Evolutionary conservation across 2,797 vertebrate species (phyloP).

Genomic region (Girardinus metallicus): DNA sequence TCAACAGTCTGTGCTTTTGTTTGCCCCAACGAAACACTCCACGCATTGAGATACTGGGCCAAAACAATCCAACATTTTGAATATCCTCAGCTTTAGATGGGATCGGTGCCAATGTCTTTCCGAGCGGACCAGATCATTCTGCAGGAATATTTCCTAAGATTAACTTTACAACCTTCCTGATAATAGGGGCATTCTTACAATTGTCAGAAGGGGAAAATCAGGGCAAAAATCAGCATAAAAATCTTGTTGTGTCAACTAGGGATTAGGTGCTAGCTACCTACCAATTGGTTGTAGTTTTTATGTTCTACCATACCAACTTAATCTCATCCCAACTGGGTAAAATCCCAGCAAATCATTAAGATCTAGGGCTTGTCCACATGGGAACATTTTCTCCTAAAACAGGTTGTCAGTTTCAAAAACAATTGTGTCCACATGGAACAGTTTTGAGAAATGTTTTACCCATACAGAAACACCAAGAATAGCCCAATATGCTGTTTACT

Average conservation of each 20-base stretch:
- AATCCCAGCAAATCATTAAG: too few relatives aligned
- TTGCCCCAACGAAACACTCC: too few relatives aligned
- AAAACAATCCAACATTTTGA: neutral
- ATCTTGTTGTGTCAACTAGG: neutral
- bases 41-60: too few relatives aligned
- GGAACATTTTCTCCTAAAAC: neutral
- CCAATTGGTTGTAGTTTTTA: neutral
- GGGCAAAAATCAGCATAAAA: too few relatives aligned
- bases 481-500: neutral
- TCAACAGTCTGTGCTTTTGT: too few relatives aligned
- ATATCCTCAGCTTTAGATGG: neutral
- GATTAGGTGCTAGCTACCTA: neutral
- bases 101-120: neutral
- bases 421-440: neutral
- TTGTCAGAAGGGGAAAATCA: neutral
- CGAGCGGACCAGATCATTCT: neutral
- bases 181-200: fast-evolving
- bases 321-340: too few relatives aligned
- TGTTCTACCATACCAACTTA: neutral
- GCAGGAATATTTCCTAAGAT: neutral
- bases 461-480: neutral
- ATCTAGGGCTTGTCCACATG: neutral
- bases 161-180: neutral
- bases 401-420: neutral
- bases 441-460: neutral